These are phyloP conservation scores for Gonatopus flavifemur DNA, from an alignment of 1,140 invertebrate species.

Conservation along the genomic window DNA sequence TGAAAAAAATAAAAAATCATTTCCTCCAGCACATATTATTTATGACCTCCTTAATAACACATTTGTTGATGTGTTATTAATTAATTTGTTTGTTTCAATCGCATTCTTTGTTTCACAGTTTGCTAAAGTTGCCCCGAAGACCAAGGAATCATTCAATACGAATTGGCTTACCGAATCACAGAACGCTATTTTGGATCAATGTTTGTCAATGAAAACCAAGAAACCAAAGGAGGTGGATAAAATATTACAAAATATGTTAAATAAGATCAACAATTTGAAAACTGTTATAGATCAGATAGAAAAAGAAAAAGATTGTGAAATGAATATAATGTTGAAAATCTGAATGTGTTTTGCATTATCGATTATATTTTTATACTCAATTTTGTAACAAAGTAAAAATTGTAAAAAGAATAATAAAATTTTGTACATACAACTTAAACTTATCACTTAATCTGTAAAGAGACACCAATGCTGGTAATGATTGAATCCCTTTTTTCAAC, in stretches of 20 bases:
- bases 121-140: background rate
- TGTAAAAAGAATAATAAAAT: constrained; percentile 4
- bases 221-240: too few species aligned
- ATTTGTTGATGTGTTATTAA: background rate
- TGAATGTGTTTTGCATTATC: constrained; percentile 9
- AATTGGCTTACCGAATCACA: constrained; percentile 19
- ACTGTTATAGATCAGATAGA: constrained; percentile 28
- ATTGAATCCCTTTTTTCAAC: too few species aligned
- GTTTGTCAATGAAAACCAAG: too few species aligned
- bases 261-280: constrained; percentile 32
- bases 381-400: constrained; percentile 1
- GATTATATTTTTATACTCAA: background rate
- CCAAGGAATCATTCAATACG: background rate
- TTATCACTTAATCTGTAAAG: too few species aligned
- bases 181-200: background rate
- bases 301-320: constrained; percentile 18
- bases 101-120: constrained; percentile 18
- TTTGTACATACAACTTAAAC: constrained; percentile 8
- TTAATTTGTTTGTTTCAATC: background rate
- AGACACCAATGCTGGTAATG: too few species aligned
- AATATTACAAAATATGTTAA: constrained; percentile 17
- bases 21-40: too few species aligned
- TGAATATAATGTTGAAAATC: constrained; percentile 21
- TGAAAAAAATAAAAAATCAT: too few species aligned
- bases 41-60: too few species aligned